phyloP scores from a whole-genome alignment of 2,797 vertebrate species.

The Acanthornis magna region DNA sequence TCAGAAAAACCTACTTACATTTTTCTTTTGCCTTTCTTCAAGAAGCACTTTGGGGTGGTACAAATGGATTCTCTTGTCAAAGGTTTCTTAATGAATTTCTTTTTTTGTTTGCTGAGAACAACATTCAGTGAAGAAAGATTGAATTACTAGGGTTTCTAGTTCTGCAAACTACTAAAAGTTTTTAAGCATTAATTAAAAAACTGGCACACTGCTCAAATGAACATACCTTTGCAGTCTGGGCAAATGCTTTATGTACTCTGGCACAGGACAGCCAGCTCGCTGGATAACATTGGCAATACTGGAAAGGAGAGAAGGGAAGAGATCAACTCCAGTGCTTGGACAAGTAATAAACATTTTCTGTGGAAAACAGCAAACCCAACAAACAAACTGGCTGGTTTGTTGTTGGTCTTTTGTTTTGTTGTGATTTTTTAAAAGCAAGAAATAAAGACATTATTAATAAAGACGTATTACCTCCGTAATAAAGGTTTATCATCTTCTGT shows the following conservation, averaged over 20 bases:
- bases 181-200: not conserved
- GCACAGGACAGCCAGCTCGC: constrained; percentile 92
- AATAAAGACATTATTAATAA: not conserved
- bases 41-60: constrained; percentile 86
- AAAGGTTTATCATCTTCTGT: constrained; percentile 96
- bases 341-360: not conserved
- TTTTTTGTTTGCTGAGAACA: constrained; percentile 86
- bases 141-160: not conserved
- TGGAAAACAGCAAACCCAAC: not conserved
- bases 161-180: not conserved
- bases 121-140: not conserved
- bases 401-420: not conserved
- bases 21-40: constrained; percentile 78
- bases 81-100: constrained; percentile 88
- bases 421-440: not conserved
- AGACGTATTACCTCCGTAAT: constrained; percentile 83
- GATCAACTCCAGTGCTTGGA: not conserved
- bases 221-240: constrained; percentile 87
- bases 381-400: not conserved
- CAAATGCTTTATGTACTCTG: constrained; percentile 91
- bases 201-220: not conserved
- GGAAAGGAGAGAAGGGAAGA: constrained; percentile 1
- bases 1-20: constrained; percentile 57
- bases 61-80: constrained; percentile 85
- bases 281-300: constrained; percentile 93